These are phyloP conservation scores for Caenorhabditis elegans DNA, from an alignment of 1,140 invertebrate species.

Conservation along the genomic window DNA sequence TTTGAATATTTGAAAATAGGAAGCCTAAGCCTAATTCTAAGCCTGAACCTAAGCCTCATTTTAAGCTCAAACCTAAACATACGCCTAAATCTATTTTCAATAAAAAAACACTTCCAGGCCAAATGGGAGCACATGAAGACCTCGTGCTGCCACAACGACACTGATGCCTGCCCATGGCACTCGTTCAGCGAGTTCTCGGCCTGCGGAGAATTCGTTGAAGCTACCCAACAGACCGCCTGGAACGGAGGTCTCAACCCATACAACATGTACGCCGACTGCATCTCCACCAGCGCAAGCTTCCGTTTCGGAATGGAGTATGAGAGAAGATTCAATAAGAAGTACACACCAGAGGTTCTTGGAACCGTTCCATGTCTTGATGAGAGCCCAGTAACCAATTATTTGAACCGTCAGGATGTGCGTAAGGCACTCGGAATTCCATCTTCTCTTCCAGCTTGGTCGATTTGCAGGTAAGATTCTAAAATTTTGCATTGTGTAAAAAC, in stretches of 20 bases:
- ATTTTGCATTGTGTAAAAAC: neutral
- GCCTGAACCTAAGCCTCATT: too few species aligned
- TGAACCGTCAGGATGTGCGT: conserved; percentile 42
- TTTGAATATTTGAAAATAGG: neutral
- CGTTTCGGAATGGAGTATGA: conserved; percentile 41
- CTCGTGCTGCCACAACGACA: conserved; percentile 45
- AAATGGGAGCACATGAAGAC: conserved; percentile 44
- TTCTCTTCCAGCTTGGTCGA: conserved; percentile 29
- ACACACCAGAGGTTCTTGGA: neutral
- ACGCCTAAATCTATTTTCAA: too few species aligned
- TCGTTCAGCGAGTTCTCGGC: conserved; percentile 34
- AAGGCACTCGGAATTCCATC: conserved; percentile 46
- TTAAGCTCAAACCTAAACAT: too few species aligned
- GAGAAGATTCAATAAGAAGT: conserved; percentile 36
- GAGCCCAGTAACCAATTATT: conserved; percentile 45
- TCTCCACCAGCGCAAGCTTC: neutral
- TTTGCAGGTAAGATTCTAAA: conserved; percentile 45
- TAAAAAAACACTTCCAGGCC: neutral
- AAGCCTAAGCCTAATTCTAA: neutral
- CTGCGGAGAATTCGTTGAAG: conserved; percentile 45
- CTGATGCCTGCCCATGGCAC: conserved; percentile 48
- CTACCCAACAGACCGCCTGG: conserved; percentile 42
- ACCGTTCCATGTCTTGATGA: conserved; percentile 46
- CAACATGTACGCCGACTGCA: conserved; percentile 49
- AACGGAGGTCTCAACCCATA: conserved; percentile 47